A percentile compares a stretch with the other conserved stretches of the same genome.
These are phyloP conservation scores for Macrotus californicus DNA, from an alignment of 2,113 vertebrate species.

Conservation along the genomic window DNA sequence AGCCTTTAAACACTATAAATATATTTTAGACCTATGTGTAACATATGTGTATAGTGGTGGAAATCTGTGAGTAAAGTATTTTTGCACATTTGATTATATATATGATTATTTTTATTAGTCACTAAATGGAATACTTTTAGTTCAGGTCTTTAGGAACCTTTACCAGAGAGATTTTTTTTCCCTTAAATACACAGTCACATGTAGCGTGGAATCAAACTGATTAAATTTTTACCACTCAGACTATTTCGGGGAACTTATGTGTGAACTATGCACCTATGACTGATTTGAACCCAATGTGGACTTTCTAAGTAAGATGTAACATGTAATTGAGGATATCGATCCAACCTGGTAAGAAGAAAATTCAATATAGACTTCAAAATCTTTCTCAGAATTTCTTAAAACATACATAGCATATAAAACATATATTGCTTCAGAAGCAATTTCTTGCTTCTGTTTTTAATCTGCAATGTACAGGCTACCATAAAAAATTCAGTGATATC, in stretches of 20 bases:
- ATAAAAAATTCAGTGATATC: neutral
- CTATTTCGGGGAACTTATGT: neutral
- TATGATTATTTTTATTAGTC: neutral
- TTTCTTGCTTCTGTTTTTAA: slow-evolving; percentile 27
- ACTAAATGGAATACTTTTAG: neutral
- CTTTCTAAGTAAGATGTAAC: neutral
- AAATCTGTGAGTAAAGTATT: slow-evolving; percentile 7
- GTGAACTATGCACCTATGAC: neutral
- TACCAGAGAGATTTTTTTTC: neutral
- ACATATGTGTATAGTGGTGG: neutral
- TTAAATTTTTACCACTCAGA: neutral
- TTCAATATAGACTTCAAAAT: neutral
- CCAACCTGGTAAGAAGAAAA: neutral
- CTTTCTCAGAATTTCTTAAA: slow-evolving; percentile 29
- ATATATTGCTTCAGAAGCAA: too few relatives aligned
- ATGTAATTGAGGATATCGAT: neutral
- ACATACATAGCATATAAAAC: neutral
- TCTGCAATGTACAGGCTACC: neutral
- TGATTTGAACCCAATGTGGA: neutral
- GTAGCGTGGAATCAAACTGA: neutral
- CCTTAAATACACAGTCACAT: neutral
- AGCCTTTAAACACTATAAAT: neutral
- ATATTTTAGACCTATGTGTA: neutral
- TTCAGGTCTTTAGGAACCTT: neutral
- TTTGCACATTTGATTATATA: accelerated